Base-by-base conservation (phyloP, 2,888 invertebrate species). In the Unio delphinus region DNA sequence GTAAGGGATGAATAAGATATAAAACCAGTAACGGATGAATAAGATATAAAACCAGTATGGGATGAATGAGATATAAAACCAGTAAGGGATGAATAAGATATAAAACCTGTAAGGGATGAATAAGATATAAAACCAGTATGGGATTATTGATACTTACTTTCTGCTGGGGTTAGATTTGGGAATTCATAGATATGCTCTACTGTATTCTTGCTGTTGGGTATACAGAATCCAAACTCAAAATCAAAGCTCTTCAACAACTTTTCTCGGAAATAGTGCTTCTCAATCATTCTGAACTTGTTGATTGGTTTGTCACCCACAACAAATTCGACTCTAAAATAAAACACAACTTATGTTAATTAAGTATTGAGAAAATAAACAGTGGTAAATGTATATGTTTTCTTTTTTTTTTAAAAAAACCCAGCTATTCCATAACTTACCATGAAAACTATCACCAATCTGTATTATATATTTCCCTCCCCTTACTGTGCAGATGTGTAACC, bases 101-200 rank as follows among this genome's bases (percentile, higher is more conserved):
- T 23, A 23, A 23, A 23, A 23, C 23, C 23, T 23, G 23, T 23
- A 23, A 23, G 23, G 23, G 23, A 23, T 23, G 23, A 23, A n/a
- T n/a, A 64, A 30, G 20, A 4, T n/a, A 34, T 28, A 34, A 64
- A 18, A 58, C 26, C n/a, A 30, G 5, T 30, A 5, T 4, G 7
- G 34, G 34, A 34, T 34, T 34, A 34, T 8, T 4, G 4, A 18
- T 63, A 91, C 93, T 93, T 92, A 98, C 98, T 94, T 87, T 97
- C 92, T 86, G 96, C 95, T 66, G 94, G 92, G 74, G 95, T 94
- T 84, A 99, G 92, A 71, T 94, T 92, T 18, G 99, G 99, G 92
- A 99, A 98, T 91, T 99, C 98, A 87, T 99, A 99, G 91, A 99
- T 99, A 91, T 99, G 99, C 91, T 99, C 99, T 90, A 98, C 98